Evolutionary conservation across 2,888 invertebrate genomes (phyloP).

Genomic region (Amphimallon solstitiale): DNA sequence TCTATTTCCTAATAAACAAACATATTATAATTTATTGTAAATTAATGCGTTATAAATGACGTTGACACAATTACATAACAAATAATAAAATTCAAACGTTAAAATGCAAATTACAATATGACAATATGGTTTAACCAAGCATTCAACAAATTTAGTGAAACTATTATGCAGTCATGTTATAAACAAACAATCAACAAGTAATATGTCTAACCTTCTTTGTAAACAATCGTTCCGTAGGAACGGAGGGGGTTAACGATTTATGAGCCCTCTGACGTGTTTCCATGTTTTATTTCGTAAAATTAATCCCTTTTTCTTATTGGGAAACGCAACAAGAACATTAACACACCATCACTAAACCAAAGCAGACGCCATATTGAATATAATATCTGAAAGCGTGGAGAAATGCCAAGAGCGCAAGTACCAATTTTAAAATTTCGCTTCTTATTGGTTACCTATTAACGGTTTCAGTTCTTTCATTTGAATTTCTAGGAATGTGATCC

Average conservation of each 20-base stretch:
- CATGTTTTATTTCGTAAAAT: constrained; percentile 6
- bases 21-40: not conserved
- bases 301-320: not conserved
- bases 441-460: constrained; percentile 30
- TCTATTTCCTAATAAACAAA: constrained; percentile 29
- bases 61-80: not conserved
- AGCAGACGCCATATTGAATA: constrained; percentile 33
- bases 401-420: not conserved
- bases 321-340: not conserved
- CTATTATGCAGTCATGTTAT: not conserved
- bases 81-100: too few relatives aligned
- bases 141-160: too few relatives aligned
- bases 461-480: constrained; percentile 1
- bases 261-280: constrained; percentile 8
- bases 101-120: too few relatives aligned
- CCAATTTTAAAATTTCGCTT: constrained; percentile 1
- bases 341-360: constrained; percentile 8
- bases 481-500: too few relatives aligned
- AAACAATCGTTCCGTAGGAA: constrained; percentile 18
- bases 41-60: not conserved
- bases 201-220: constrained; percentile 34
- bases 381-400: constrained; percentile 8
- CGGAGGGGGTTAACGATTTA: not conserved
- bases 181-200: constrained; percentile 4
- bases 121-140: too few relatives aligned